A percentile compares a stretch with the other conserved stretches of the same genome.
These are phyloP conservation scores for Ibidorhyncha struthersii DNA, from an alignment of 2,113 vertebrate genomes.

Conservation along the genomic window DNA sequence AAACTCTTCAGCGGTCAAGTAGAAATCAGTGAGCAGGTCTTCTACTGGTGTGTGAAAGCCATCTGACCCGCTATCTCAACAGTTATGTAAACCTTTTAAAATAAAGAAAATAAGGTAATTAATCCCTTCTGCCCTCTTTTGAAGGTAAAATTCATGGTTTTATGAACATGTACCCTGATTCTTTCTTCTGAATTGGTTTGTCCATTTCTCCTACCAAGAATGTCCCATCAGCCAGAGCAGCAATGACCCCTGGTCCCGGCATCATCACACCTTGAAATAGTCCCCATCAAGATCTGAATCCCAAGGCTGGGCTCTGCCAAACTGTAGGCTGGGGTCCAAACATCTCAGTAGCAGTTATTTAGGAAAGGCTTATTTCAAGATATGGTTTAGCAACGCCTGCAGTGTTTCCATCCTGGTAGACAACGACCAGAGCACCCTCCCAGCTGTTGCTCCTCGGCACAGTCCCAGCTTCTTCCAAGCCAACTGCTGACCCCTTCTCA, in stretches of 20 bases:
- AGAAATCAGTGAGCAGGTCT: not conserved
- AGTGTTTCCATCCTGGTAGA: not conserved
- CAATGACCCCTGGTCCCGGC: not conserved
- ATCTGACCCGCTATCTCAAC: not conserved
- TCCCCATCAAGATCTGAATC: not conserved
- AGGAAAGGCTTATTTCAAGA: not conserved
- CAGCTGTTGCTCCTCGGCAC: not conserved
- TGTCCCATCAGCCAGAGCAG: not conserved
- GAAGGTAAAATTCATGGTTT: not conserved
- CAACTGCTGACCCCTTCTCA: not conserved
- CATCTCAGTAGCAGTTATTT: not conserved
- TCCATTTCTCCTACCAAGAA: not conserved
- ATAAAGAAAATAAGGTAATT: not conserved
- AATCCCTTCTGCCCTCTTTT: not conserved
- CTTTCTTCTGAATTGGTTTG: not conserved
- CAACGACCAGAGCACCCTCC: not conserved
- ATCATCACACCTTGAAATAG: not conserved
- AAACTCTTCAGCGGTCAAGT: not conserved
- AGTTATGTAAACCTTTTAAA: not conserved
- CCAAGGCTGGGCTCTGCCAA: not conserved
- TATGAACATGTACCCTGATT: not conserved
- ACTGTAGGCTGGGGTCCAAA: not conserved
- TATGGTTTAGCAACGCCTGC: not conserved
- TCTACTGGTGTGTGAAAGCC: not conserved
- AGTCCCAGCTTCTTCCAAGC: not conserved